Evolutionary conservation across 2,888 invertebrate species (phyloP).

Genomic region (Gari tellinella): DNA sequence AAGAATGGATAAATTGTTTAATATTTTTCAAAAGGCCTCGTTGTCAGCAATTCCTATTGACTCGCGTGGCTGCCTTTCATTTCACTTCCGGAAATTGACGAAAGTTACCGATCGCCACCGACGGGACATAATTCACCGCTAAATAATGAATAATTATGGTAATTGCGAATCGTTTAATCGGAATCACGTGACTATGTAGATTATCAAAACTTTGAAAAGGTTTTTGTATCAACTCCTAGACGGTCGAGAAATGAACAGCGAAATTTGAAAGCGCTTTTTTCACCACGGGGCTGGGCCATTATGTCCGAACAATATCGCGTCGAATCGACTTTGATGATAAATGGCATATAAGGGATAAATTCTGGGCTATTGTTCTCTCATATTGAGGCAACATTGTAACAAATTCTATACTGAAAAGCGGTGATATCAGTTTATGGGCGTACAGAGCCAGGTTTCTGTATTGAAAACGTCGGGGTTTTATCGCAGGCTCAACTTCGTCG

Average conservation of each 20-base stretch:
- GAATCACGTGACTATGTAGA: constrained; percentile 44
- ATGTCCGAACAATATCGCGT: constrained; percentile 35
- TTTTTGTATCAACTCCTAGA: constrained; percentile 13
- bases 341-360: constrained; percentile 56
- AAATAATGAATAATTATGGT: constrained; percentile 54
- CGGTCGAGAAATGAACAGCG: constrained; percentile 22
- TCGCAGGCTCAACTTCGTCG: too few species aligned
- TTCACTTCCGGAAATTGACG: too few species aligned
- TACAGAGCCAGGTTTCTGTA: constrained; percentile 16
- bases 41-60: too few species aligned
- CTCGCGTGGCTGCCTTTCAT: too few species aligned
- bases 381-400: constrained; percentile 61
- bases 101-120: too few species aligned
- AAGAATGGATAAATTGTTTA: too few species aligned
- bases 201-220: constrained; percentile 53
- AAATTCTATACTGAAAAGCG: constrained; percentile 49
- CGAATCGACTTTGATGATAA: constrained; percentile 50
- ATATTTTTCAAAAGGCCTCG: too few species aligned
- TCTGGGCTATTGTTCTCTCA: constrained; percentile 41
- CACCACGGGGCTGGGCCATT: constrained; percentile 10
- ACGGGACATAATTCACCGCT: not conserved
- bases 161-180: constrained; percentile 56
- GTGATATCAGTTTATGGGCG: constrained; percentile 47
- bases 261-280: constrained; percentile 41
- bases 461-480: too few species aligned